Conservation (phyloP, 2,888 invertebrate species). For the Drosophila putrida region DNA sequence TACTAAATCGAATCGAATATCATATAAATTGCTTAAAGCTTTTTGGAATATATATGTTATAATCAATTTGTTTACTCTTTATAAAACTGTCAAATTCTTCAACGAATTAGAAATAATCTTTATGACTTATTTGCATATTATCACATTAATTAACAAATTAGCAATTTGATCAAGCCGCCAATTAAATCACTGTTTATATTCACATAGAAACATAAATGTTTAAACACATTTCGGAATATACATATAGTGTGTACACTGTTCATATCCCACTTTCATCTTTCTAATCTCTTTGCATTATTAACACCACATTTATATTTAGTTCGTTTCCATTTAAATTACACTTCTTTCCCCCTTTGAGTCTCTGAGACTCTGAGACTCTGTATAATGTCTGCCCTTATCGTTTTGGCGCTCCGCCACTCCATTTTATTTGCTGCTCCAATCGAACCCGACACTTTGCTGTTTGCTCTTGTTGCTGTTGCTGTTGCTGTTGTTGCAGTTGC, state of each 20-base stretch:
- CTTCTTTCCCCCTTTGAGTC: not conserved
- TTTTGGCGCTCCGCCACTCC: constrained; percentile 50
- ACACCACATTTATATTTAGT: constrained; percentile 40
- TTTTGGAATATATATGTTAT: no score
- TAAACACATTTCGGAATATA: not conserved
- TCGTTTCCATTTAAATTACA: not conserved
- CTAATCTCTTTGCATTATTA: constrained; percentile 47
- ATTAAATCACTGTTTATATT: constrained; percentile 1
- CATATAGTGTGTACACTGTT: not conserved
- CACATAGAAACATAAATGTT: not conserved
- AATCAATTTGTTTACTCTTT: not conserved
- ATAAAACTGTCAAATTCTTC: no score
- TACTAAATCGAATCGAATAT: no score
- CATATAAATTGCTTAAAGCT: no score
- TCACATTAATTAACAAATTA: not conserved
- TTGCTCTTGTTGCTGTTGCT: constrained; percentile 5
- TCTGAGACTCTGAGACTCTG: not conserved
- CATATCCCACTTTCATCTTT: constrained; percentile 48
- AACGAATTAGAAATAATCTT: not conserved
- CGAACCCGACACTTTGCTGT: constrained; percentile 65
- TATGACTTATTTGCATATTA: not conserved
- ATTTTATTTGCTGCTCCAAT: constrained; percentile 72
- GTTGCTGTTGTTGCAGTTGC: not conserved
- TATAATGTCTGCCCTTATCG: constrained; percentile 23
- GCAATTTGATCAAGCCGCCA: not conserved